These are phyloP conservation scores for Nestor notabilis DNA, from an alignment of 2,113 vertebrate genomes.

Conservation along the genomic window DNA sequence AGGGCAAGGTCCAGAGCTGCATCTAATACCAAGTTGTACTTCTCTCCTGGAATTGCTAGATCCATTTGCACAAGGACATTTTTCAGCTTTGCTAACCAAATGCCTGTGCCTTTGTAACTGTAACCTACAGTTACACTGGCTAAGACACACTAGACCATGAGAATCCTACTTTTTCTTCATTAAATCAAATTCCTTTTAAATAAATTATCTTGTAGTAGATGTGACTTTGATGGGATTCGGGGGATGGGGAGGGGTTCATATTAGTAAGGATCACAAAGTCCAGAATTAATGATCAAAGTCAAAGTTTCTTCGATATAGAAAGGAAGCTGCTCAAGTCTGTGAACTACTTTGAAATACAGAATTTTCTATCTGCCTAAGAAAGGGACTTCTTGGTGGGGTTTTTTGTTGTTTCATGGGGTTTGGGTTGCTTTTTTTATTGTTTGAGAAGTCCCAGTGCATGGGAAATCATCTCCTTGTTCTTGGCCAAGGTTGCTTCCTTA, in stretches of 20 bases:
- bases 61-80: background rate
- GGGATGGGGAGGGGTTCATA: background rate
- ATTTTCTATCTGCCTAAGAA: background rate
- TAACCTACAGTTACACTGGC: background rate
- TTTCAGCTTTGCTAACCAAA: background rate
- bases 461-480: background rate
- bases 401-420: background rate
- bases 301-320: background rate
- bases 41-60: background rate
- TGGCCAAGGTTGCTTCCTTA: background rate
- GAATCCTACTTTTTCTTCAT: background rate
- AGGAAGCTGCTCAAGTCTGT: background rate
- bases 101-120: background rate
- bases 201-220: background rate
- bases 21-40: background rate
- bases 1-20: conserved; percentile 14
- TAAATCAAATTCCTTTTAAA: background rate
- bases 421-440: background rate
- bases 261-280: background rate
- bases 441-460: background rate
- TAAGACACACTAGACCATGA: background rate
- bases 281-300: background rate
- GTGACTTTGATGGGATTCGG: background rate
- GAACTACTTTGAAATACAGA: background rate
- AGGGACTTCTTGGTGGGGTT: background rate